phyloP scores from a whole-genome alignment of 2,113 vertebrate genomes.

The Myotis yumanensis region DNA sequence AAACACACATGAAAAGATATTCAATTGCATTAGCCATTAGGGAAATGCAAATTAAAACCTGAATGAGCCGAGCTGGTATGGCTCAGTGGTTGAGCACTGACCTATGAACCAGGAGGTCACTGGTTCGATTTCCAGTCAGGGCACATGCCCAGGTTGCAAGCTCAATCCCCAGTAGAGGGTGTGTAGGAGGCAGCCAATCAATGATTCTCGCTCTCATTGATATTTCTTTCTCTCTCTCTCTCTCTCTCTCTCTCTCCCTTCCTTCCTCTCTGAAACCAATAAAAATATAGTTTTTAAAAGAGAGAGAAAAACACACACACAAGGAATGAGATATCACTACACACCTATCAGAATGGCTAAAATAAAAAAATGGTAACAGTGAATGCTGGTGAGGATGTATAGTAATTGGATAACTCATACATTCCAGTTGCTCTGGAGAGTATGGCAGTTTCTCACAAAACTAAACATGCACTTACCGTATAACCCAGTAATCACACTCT shows the following conservation, averaged over 20 bases:
- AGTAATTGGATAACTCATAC: neutral
- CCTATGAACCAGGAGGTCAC: too few species aligned
- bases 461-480: neutral
- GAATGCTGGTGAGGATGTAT: neutral
- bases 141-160: too few species aligned
- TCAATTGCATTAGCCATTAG: neutral
- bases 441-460: neutral
- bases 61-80: neutral
- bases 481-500: neutral
- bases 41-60: conserved; percentile 17
- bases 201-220: too few species aligned
- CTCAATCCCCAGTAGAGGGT: too few species aligned
- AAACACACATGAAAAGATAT: neutral
- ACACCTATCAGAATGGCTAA: neutral
- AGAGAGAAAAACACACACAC: too few species aligned
- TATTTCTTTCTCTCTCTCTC: too few species aligned
- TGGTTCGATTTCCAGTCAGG: too few species aligned
- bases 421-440: neutral
- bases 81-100: too few species aligned
- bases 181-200: too few species aligned
- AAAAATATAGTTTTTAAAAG: too few species aligned
- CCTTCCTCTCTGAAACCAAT: too few species aligned
- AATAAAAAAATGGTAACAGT: neutral
- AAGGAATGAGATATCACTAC: neutral
- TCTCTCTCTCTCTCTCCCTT: too few species aligned